Evolutionary conservation across 2,888 invertebrate genomes (phyloP).

Genomic region (Byasa hedistus): DNA sequence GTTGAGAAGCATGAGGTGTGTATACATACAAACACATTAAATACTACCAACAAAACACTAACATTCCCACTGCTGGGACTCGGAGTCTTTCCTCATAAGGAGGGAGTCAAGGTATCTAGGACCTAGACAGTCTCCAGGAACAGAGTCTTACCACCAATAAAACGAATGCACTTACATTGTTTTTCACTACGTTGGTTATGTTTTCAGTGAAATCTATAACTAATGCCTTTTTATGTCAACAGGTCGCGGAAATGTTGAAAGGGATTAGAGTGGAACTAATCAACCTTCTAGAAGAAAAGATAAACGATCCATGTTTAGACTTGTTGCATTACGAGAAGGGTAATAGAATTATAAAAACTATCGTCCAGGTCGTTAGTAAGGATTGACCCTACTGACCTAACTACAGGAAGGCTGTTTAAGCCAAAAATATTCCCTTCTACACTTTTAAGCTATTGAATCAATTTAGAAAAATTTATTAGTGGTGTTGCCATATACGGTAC

Average conservation of each 20-base stretch:
- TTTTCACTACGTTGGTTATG: too few species aligned
- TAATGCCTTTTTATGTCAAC: constrained; percentile 37
- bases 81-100: too few species aligned
- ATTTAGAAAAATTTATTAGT: not conserved
- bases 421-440: constrained; percentile 7
- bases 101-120: too few species aligned
- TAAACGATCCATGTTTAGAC: constrained; percentile 88
- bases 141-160: too few species aligned
- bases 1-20: constrained; percentile 86
- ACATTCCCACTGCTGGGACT: not conserved
- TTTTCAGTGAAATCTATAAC: too few species aligned
- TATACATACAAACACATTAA: too few species aligned
- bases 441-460: not conserved
- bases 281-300: constrained; percentile 89
- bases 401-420: constrained; percentile 16
- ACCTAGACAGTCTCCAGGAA: too few species aligned
- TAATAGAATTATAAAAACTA: constrained; percentile 86
- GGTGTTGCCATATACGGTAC: constrained; percentile 1
- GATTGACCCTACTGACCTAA: constrained; percentile 52
- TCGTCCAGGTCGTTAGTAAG: constrained; percentile 84
- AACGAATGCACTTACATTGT: too few species aligned
- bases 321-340: constrained; percentile 86
- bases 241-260: constrained; percentile 91
- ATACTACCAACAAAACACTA: not conserved
- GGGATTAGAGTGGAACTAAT: constrained; percentile 87